Evolutionary conservation across 2,113 vertebrate genomes (phyloP).

Genomic region (Syngnathus scovelli): DNA sequence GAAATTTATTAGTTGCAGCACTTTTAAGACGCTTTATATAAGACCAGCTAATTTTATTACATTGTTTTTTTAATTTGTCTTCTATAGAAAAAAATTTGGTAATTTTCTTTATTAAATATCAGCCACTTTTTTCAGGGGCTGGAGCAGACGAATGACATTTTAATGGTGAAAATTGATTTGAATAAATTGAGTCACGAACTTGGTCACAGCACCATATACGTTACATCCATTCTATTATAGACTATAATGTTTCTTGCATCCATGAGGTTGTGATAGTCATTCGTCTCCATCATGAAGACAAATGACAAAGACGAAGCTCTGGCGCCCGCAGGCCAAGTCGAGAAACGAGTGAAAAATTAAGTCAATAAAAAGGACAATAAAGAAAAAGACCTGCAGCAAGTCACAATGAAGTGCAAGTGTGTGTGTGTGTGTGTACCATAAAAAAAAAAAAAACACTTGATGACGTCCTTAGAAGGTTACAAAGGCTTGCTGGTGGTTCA

Average conservation of each 20-base stretch:
- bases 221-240: background rate
- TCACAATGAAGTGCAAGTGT: slow-evolving; percentile 4
- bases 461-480: slow-evolving; percentile 46
- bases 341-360: slow-evolving; percentile 39
- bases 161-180: background rate
- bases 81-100: background rate
- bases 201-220: background rate
- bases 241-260: background rate
- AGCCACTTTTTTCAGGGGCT: too few relatives aligned
- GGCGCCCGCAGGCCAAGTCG: slow-evolving; percentile 5
- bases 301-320: background rate
- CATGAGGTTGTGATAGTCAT: background rate
- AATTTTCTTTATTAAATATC: background rate
- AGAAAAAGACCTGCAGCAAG: slow-evolving; percentile 23
- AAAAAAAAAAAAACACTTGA: slow-evolving; percentile 9
- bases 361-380: slow-evolving; percentile 35
- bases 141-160: too few relatives aligned
- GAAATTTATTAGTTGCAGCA: too few relatives aligned
- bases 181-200: background rate
- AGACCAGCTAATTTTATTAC: too few relatives aligned
- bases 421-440: background rate
- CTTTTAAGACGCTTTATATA: too few relatives aligned
- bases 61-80: too few relatives aligned
- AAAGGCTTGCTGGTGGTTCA: slow-evolving; percentile 12
- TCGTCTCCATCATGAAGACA: background rate